Evolutionary conservation across 1,140 invertebrate genomes (phyloP).

Genomic region (Drosophila bipectinata): DNA sequence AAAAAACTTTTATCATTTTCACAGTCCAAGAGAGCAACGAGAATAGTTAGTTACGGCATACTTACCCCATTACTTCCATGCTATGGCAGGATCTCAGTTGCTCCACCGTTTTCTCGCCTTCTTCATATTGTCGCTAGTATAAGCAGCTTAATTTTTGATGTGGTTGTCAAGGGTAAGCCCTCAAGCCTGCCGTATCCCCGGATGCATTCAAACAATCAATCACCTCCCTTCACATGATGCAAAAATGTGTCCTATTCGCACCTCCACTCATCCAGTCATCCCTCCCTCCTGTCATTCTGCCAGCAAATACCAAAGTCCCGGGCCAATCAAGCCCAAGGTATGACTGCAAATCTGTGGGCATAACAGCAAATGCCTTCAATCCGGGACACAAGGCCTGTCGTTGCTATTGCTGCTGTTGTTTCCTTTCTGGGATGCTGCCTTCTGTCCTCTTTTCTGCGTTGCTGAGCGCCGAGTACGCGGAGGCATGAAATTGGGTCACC

Average conservation of each 20-base stretch:
- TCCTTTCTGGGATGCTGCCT: background rate
- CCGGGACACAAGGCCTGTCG: constrained; percentile 32
- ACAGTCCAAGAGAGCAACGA: constrained; percentile 50
- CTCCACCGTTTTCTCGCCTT: background rate
- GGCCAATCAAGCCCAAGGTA: constrained; percentile 71
- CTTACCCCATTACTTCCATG: constrained; percentile 3
- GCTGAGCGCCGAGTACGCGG: constrained; percentile 67
- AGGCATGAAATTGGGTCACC: constrained; percentile 69
- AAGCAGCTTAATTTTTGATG: constrained; percentile 41
- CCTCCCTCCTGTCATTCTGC: background rate
- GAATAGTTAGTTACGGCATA: constrained; percentile 51
- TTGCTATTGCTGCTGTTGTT: constrained; percentile 1
- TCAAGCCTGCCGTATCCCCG: constrained; percentile 1
- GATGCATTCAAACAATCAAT: constrained; percentile 54
- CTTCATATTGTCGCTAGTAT: constrained; percentile 34
- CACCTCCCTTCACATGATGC: constrained; percentile 60
- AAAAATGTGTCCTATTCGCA: constrained; percentile 45
- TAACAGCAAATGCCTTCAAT: constrained; percentile 65
- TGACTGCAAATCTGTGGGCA: constrained; percentile 73
- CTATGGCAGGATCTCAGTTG: background rate
- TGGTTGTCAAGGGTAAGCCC: constrained; percentile 3
- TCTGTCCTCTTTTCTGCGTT: constrained; percentile 15
- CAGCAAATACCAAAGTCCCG: constrained; percentile 48
- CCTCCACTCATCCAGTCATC: constrained; percentile 1
- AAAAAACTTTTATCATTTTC: constrained; percentile 77